A percentile compares a stretch with the other conserved stretches of the same genome.
Evolutionary conservation across 2,888 invertebrate species (phyloP).

Genomic region (Agonopterix arenella): DNA sequence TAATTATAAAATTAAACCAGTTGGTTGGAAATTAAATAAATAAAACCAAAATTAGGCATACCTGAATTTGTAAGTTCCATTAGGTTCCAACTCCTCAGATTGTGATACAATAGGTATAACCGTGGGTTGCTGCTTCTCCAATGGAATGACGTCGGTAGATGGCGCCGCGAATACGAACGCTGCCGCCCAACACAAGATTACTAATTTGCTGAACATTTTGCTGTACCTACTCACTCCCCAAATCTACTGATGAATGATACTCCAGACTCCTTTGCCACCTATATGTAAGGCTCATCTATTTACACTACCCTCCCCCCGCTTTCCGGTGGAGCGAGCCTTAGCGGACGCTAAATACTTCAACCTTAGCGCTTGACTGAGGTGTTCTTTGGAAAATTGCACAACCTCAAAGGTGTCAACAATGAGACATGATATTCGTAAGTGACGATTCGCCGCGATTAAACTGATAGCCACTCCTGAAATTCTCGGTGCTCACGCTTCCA

Average conservation of each 20-base stretch:
- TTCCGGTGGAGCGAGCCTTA: conserved; percentile 56
- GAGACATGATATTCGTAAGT: conserved; percentile 42
- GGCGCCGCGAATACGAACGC: conserved; percentile 36
- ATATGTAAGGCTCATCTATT: conserved; percentile 73
- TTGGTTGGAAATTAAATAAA: background rate
- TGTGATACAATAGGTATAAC: conserved; percentile 71
- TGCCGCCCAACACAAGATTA: conserved; percentile 34
- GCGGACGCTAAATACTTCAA: conserved; percentile 72
- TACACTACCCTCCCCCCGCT: conserved; percentile 72
- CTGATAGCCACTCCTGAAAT: conserved; percentile 20
- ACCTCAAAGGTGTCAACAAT: conserved; percentile 66
- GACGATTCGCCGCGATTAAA: conserved; percentile 47
- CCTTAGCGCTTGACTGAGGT: conserved; percentile 68
- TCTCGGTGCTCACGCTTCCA: conserved; percentile 22
- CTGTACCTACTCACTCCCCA: conserved; percentile 41
- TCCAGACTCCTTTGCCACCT: conserved; percentile 63
- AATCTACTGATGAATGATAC: conserved; percentile 56
- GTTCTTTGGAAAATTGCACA: conserved; percentile 72
- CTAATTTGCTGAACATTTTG: conserved; percentile 47
- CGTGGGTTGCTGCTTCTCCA: conserved; percentile 49
- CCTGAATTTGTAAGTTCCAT: conserved; percentile 75
- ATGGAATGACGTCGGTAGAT: conserved; percentile 38
- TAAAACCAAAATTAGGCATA: conserved; percentile 14
- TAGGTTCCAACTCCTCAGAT: conserved; percentile 67
- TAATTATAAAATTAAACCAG: background rate